Evolutionary conservation across 2,113 vertebrate genomes (phyloP), one percentile per base, ranked within the genome.

Genomic region (Coturnix japonica): DNA sequence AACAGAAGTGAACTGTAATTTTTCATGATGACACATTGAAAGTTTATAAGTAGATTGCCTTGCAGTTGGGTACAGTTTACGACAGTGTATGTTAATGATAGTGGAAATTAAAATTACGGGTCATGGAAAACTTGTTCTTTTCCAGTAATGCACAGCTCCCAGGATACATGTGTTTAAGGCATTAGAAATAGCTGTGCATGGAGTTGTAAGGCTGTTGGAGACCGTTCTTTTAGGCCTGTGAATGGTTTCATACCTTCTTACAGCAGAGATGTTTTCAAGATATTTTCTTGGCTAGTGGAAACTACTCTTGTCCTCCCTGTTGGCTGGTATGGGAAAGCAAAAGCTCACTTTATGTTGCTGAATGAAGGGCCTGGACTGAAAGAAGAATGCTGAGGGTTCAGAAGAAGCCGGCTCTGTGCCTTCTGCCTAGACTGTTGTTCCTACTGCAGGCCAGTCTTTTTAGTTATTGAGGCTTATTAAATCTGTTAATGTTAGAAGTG

Each of bases 41-140:
- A 33, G 59, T 60, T 88, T 83, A 3, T 78, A 9, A 72, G 61
- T 46, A 30, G 61, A 13, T 31, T 84, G 37, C 61, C 60, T 17
- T 89, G 73, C 0, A 4, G 86, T 64, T 47, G 53, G 47, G 39
- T 65, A 31, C 86, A n/a, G 39, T 86, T 67, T 78, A 47, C 66
- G 74, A 17, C 43, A 57, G 57, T 1, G 1, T 23, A 11, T 56
- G 80, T 64, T 88, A 65, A 51, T 49, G 47, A 30, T 20, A 22
- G 7, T 56, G 33, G 53, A 75, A 44, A 92, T 90, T 86, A 72
- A 75, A 44, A 93, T 90, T 90, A 69, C 0, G 92, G 86, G 53
- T 31, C 7, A 3, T 2, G 5, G 2, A 8, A 60, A 71, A 4
- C n/a, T 86, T 30, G 2, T 4, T 65, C 63, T 22, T n/a, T 75